A percentile compares a stretch with the other conserved stretches of the same genome.
phyloP scores from a whole-genome alignment of 2,888 invertebrate species.

The Drosophila rubida region DNA sequence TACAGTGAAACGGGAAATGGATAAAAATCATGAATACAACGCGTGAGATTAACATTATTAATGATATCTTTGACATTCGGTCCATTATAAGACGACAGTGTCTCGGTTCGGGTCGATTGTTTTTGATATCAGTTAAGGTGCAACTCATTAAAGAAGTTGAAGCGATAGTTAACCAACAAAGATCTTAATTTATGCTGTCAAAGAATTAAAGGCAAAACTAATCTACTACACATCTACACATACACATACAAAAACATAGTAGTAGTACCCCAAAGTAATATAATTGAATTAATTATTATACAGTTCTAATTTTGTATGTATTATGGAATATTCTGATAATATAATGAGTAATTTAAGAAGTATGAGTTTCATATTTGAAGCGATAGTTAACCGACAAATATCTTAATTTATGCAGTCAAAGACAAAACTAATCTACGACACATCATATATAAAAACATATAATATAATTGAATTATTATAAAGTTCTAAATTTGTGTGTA shows the following conservation, averaged over 20 bases:
- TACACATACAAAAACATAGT: no score
- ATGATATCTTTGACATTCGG: constrained; percentile 49
- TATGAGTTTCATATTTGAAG: constrained; percentile 7
- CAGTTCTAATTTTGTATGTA: no score
- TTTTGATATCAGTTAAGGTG: constrained; percentile 17
- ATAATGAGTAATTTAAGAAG: no score
- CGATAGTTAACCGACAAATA: constrained; percentile 4
- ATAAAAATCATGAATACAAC: constrained; percentile 50
- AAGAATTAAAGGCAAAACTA: not conserved
- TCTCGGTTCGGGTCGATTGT: constrained; percentile 1
- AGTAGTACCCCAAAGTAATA: no score
- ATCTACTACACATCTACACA: no score
- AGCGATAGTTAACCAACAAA: constrained; percentile 7
- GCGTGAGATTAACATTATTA: constrained; percentile 54
- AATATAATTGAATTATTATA: no score
- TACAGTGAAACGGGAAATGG: constrained; percentile 51
- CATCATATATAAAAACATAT: no score
- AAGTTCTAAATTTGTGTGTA: no score
- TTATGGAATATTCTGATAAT: no score
- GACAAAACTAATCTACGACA: no score
- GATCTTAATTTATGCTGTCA: not conserved
- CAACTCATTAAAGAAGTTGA: constrained; percentile 30
- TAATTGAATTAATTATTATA: no score
- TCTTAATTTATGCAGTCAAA: not conserved
- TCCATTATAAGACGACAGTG: constrained; percentile 17